Conservation (phyloP, 2,888 invertebrate genomes). For the Lithophane semibrunnea region DNA sequence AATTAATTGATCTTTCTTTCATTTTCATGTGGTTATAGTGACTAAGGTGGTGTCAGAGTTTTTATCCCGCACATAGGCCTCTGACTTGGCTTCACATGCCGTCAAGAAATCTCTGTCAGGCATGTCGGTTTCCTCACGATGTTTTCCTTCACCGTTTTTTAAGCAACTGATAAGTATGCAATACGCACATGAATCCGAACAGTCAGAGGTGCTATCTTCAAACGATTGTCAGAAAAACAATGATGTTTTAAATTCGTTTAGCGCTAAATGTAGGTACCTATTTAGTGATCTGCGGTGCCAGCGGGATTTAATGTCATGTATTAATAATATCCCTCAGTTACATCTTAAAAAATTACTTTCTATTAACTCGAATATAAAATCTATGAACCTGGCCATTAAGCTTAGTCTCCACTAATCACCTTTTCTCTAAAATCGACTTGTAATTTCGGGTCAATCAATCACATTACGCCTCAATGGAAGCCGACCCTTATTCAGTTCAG, state of each 20-base stretch:
- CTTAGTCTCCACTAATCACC: background rate
- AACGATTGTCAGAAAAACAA: background rate
- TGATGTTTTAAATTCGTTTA: background rate
- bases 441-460: slow-evolving; percentile 39
- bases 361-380: slow-evolving; percentile 33
- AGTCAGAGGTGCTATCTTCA: background rate
- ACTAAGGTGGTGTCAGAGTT: too few relatives aligned
- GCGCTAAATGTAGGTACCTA: background rate
- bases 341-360: background rate
- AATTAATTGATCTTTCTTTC: background rate
- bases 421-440: slow-evolving; percentile 24
- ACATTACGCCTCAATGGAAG: slow-evolving; percentile 35
- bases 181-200: too few relatives aligned
- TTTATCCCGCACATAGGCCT: too few relatives aligned
- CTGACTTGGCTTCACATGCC: too few relatives aligned
- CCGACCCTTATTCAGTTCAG: slow-evolving; percentile 23
- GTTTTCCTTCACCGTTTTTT: too few relatives aligned
- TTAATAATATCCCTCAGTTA: background rate
- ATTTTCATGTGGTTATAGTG: too few relatives aligned
- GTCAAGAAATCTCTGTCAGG: too few relatives aligned
- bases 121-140: too few relatives aligned
- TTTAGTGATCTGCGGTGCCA: background rate
- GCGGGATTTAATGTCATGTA: background rate
- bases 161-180: too few relatives aligned
- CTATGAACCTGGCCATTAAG: slow-evolving; percentile 19